These are phyloP conservation scores for Prionailurus viverrinus DNA, from an alignment of 2,113 vertebrate species.

Conservation along the genomic window DNA sequence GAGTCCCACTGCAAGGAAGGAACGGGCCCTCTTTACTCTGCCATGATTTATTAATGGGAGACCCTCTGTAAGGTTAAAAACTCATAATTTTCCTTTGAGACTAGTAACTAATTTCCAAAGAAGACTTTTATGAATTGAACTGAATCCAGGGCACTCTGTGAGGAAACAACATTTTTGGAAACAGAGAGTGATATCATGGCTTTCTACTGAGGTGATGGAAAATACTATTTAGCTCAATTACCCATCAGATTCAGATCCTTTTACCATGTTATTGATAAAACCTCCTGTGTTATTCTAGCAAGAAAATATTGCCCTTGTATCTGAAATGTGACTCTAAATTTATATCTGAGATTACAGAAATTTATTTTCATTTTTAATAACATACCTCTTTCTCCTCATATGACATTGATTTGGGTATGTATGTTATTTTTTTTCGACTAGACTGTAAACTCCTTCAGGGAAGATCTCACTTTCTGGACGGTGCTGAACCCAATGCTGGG, in stretches of 20 bases:
- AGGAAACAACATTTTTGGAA: neutral
- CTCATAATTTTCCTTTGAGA: neutral
- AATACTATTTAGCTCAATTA: neutral
- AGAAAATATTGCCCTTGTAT: neutral
- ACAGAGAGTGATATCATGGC: neutral
- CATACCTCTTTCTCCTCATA: neutral
- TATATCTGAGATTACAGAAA: neutral
- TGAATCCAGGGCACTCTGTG: neutral
- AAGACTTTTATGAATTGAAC: neutral
- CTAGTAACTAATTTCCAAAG: constrained; percentile 25
- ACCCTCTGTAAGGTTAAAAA: neutral
- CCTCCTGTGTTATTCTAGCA: neutral
- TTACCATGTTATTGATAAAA: neutral
- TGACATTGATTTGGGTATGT: neutral
- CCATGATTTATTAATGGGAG: neutral
- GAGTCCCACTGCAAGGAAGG: neutral
- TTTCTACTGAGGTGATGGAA: neutral
- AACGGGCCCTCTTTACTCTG: neutral
- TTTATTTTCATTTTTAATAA: constrained; percentile 21
- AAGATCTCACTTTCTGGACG: neutral
- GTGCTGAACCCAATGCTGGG: no score
- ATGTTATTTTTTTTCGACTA: neutral
- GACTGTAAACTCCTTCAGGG: neutral
- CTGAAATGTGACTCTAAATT: neutral
- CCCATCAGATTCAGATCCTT: neutral